Evolutionary conservation across 2,888 invertebrate species (phyloP).

Genomic region (Scotopteryx bipunctaria): DNA sequence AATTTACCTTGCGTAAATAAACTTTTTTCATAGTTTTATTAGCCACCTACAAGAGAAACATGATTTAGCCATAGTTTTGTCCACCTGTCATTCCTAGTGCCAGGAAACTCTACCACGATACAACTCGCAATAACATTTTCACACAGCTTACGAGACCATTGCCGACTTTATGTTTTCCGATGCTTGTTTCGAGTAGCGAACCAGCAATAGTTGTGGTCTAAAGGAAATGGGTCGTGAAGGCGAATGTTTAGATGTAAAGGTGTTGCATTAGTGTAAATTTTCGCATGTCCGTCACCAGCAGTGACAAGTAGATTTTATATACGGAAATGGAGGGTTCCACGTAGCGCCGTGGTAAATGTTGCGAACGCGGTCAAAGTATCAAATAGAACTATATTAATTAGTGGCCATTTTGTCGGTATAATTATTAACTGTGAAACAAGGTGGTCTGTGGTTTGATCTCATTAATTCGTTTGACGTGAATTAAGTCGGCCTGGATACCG

Average conservation of each 20-base stretch:
- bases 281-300: conserved; percentile 25
- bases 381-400: conserved; percentile 17
- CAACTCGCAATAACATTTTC: not conserved
- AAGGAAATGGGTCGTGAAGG: not conserved
- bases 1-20: conserved; percentile 25
- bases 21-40: conserved; percentile 27
- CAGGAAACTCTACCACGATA: conserved; percentile 24
- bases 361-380: conserved; percentile 28
- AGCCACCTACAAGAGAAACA: conserved; percentile 20
- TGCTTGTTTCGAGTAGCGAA: not conserved
- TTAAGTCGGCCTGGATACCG: too few relatives aligned
- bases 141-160: conserved; percentile 4
- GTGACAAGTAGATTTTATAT: conserved; percentile 23
- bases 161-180: not conserved
- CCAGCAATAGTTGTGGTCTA: conserved; percentile 4
- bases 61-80: conserved; percentile 21
- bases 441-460: conserved; percentile 1
- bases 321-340: conserved; percentile 36
- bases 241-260: conserved; percentile 14
- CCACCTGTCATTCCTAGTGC: conserved; percentile 36
- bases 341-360: conserved; percentile 31
- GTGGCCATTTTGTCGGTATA: conserved; percentile 1
- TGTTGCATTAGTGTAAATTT: conserved; percentile 36
- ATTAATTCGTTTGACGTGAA: conserved; percentile 5
- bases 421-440: not conserved